Evolutionary conservation across 2,113 vertebrate species (phyloP).

Genomic region (Callocephalon fimbriatum): DNA sequence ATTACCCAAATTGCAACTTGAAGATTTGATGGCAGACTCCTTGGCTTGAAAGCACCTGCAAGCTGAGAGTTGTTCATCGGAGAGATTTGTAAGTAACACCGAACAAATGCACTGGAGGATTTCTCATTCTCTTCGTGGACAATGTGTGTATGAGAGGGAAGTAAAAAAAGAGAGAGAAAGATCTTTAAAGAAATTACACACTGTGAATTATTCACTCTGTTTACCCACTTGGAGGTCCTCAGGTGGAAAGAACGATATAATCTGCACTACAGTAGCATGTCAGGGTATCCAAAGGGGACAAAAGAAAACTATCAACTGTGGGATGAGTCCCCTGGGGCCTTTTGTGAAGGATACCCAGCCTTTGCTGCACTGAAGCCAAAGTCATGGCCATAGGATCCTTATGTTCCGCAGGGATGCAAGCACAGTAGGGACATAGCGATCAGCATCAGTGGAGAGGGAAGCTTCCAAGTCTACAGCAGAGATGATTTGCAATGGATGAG

Average conservation of each 20-base stretch:
- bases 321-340: not conserved
- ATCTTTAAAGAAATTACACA: not conserved
- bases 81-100: not conserved
- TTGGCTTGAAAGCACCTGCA: not conserved
- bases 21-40: not conserved
- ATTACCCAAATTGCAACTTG: not conserved
- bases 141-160: not conserved
- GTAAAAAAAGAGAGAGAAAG: not conserved
- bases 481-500: conserved; percentile 29
- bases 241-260: not conserved
- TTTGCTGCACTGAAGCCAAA: not conserved
- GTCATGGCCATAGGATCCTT: not conserved
- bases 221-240: not conserved
- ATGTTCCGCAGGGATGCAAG: not conserved
- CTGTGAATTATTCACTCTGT: conserved; percentile 5
- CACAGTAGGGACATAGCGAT: not conserved
- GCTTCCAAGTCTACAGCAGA: conserved; percentile 7
- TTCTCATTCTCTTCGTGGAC: not conserved
- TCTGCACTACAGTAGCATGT: not conserved
- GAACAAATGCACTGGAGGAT: not conserved
- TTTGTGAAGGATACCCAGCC: not conserved
- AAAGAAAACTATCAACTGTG: not conserved
- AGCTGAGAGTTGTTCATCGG: not conserved
- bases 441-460: not conserved
- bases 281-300: not conserved